These are phyloP conservation scores for Dendronephthya gigantea DNA, from an alignment of 64 coral and sea anemone species.

Conservation along the genomic window DNA sequence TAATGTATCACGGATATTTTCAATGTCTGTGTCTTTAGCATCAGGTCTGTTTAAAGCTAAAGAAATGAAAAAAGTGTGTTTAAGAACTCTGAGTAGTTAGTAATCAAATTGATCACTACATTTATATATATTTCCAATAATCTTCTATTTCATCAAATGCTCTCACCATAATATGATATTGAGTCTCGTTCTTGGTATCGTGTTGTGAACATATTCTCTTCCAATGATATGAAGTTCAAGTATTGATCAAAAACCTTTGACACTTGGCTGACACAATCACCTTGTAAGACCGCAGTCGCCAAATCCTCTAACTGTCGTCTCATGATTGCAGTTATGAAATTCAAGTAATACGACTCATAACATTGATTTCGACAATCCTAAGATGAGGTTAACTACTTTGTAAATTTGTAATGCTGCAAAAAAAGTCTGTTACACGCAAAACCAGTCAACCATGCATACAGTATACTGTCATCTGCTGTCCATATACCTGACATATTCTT, in stretches of 20 bases:
- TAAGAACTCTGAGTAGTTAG: neutral
- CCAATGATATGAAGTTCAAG: constrained; percentile 97
- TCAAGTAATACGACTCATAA: constrained; percentile 93
- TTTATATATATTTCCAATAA: neutral
- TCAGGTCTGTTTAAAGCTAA: constrained; percentile 85
- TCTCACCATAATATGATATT: constrained; percentile 89
- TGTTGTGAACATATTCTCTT: constrained; percentile 99
- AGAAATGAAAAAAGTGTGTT: constrained; percentile 18
- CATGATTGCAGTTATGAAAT: constrained; percentile 97
- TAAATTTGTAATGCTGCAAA: neutral
- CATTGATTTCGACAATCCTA: constrained; percentile 85
- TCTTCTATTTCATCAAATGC: neutral
- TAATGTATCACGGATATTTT: constrained; percentile 71
- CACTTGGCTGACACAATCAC: constrained; percentile 87
- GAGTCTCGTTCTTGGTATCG: constrained; percentile 93
- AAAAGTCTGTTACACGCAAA: no score
- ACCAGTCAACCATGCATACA: no score
- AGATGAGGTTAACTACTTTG: neutral
- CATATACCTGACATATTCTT: constrained; percentile 82
- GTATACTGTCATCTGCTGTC: neutral
- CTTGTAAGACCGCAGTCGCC: constrained; percentile 65
- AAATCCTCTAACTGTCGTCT: constrained; percentile 85
- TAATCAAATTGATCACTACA: neutral
- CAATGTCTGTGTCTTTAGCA: constrained; percentile 98
- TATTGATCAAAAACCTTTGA: constrained; percentile 99